Conservation (phyloP, 2,113 vertebrate genomes). For the Nerophis lumbriciformis region DNA sequence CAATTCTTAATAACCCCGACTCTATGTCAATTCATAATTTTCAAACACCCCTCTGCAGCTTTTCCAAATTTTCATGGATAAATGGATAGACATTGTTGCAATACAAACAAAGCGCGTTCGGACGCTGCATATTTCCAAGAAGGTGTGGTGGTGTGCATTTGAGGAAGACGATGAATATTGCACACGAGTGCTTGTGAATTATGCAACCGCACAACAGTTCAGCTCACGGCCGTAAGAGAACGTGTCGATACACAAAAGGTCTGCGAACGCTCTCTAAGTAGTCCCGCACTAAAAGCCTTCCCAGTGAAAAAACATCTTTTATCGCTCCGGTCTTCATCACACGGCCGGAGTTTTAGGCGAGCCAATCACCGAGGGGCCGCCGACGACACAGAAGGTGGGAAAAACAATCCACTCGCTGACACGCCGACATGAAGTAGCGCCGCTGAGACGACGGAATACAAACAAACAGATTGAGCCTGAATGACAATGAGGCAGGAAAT, state of each 20-base stretch:
- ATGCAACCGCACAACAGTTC: too few relatives aligned
- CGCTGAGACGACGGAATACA: conserved; percentile 45
- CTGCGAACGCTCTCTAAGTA: conserved; percentile 2
- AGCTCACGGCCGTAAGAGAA: too few relatives aligned
- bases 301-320: conserved; percentile 22
- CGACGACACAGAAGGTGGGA: conserved; percentile 46
- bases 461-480: conserved; percentile 64
- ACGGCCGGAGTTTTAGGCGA: conserved; percentile 26
- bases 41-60: too few relatives aligned
- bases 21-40: too few relatives aligned
- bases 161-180: too few relatives aligned
- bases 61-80: too few relatives aligned
- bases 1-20: too few relatives aligned
- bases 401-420: conserved; percentile 36
- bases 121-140: too few relatives aligned
- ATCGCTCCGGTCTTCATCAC: conserved; percentile 39
- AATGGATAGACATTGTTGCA: too few relatives aligned
- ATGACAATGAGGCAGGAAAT: conserved; percentile 69
- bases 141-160: too few relatives aligned
- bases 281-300: conserved; percentile 20
- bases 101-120: too few relatives aligned
- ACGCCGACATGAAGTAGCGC: conserved; percentile 43
- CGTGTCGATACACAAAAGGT: neutral
- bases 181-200: too few relatives aligned
- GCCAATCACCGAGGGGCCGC: conserved; percentile 38